Base-by-base conservation (phyloP, 2,797 vertebrate species). In the Anabas testudineus region DNA sequence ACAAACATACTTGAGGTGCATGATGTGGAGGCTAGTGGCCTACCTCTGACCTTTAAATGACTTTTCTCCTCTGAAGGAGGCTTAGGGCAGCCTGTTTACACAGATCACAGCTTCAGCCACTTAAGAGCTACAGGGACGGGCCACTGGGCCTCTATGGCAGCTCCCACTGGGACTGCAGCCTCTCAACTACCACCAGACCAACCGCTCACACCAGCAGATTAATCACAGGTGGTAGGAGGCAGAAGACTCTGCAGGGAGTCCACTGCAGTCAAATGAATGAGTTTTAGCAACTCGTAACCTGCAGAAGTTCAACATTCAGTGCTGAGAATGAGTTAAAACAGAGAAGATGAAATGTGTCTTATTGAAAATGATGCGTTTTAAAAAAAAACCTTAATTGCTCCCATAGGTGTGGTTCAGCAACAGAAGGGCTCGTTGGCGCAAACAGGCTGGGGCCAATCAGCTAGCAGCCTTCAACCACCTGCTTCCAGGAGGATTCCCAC, bases 341-440 rank as follows among this genome's bases (percentile, higher is more conserved):
- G 51, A 49, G 18, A n/a, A 21, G 36, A 43, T 13, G 7, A 56
- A 39, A 22, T 5, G 19, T 14, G 8, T 57, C 48, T 34, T 12
- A 39, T 45, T 26, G 39, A 10, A 61, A 56, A n/a, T 64, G 10
- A 12, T 21, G 10, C 54, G 15, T 28, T 36, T 52, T 21, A 19
- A 16, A 24, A 39, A 4, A 39, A n/a, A 16, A 24, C 19, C 24
- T 37, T 49, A 22, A 2, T 52, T 46, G 59, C 10, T 79, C n/a
- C 22, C 52, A 0, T 81, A 99, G 97, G 98, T 99, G 76, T 99
- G 98, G 97, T 99, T 99, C 91, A 99, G 97, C 84, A 99, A 99
- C 90, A 94, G 98, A 42, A 89, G 98, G 3, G 98, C 98, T 16
- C 92, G 98, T 39, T 99, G 98, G 98, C 97, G 98, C 78, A 99